phyloP scores from a whole-genome alignment of 2,113 vertebrate species.

The Hyla sarda region DNA sequence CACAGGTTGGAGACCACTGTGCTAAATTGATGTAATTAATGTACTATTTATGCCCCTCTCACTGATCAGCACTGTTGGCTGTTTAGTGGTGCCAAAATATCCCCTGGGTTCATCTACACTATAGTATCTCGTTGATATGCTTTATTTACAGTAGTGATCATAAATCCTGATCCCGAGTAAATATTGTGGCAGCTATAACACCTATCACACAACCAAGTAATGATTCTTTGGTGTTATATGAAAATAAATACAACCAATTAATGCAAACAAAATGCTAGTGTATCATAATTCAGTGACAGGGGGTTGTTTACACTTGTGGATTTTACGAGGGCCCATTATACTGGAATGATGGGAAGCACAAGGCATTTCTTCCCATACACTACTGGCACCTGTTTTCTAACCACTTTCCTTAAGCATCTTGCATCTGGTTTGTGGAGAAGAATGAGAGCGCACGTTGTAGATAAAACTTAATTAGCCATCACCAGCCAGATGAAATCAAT shows the following conservation, averaged over 20 bases:
- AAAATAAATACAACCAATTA: constrained; percentile 33
- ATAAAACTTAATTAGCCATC: constrained; percentile 70
- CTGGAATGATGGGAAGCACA: constrained; percentile 61
- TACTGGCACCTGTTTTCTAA: constrained; percentile 60
- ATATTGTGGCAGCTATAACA: background rate
- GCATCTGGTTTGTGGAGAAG: constrained; percentile 63
- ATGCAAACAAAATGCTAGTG: constrained; percentile 14
- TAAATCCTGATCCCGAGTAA: background rate
- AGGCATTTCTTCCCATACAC: constrained; percentile 62
- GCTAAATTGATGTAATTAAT: too few species aligned
- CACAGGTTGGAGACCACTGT: too few species aligned
- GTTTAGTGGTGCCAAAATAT: too few species aligned
- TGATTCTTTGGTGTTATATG: background rate
- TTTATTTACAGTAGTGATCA: background rate
- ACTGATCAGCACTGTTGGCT: background rate
- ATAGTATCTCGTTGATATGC: background rate
- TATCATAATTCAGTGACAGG: constrained; percentile 37
- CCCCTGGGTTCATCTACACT: background rate
- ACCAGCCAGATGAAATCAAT: constrained; percentile 60
- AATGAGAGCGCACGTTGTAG: constrained; percentile 61
- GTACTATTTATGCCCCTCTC: background rate
- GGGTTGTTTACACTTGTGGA: constrained; percentile 62
- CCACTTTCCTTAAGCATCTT: constrained; percentile 63
- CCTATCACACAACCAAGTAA: background rate
- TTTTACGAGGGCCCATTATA: constrained; percentile 63